Evolutionary conservation across 2,888 invertebrate genomes (phyloP).

Genomic region (Psylliodes chrysocephalus): DNA sequence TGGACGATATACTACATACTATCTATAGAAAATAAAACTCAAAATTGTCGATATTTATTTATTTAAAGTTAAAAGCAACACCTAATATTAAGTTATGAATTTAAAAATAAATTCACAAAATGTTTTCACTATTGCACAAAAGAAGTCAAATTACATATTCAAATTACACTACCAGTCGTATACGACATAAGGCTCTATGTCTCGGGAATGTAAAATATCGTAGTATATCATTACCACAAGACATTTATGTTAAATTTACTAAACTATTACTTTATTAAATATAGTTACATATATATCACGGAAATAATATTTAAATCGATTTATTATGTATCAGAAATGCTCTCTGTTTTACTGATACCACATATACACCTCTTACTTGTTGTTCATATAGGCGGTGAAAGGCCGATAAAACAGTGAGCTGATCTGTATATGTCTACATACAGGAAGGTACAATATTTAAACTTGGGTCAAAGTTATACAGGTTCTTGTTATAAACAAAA

Average conservation of each 20-base stretch:
- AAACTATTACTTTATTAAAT: conserved; percentile 35
- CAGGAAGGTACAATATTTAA: too few species aligned
- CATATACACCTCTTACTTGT: too few species aligned
- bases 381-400: too few species aligned
- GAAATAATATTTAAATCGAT: conserved; percentile 2
- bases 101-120: conserved; percentile 55
- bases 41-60: conserved; percentile 52
- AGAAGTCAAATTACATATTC: conserved; percentile 47
- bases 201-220: conserved; percentile 50
- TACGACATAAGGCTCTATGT: conserved; percentile 62
- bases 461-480: too few species aligned
- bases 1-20: too few species aligned
- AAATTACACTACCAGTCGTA: conserved; percentile 60
- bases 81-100: conserved; percentile 61
- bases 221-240: conserved; percentile 30
- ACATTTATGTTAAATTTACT: conserved; percentile 38
- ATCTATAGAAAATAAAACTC: conserved; percentile 32
- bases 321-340: too few species aligned
- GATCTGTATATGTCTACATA: too few species aligned
- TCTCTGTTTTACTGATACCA: too few species aligned
- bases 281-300: background rate
- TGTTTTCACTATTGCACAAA: conserved; percentile 60
- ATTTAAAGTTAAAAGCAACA: conserved; percentile 60
- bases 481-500: too few species aligned
- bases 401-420: too few species aligned